Conservation (phyloP, 2,888 invertebrate species). For the Eupithecia subfuscata region DNA sequence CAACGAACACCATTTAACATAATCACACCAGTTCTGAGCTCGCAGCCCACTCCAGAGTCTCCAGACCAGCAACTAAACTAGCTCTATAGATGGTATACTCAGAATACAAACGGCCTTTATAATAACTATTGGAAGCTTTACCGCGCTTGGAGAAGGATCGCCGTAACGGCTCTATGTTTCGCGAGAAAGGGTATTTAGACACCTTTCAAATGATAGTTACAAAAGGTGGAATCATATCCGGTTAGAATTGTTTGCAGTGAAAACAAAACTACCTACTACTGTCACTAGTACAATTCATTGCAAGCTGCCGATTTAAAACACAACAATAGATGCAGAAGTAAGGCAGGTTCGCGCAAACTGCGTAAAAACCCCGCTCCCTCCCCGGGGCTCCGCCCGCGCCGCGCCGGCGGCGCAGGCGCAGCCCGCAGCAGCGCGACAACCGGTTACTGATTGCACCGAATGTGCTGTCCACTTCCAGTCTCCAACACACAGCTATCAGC, state of each 20-base stretch:
- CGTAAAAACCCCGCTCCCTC: too few relatives aligned
- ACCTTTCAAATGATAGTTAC: too few relatives aligned
- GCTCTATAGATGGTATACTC: neutral
- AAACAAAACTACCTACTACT: too few relatives aligned
- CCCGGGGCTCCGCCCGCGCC: too few relatives aligned
- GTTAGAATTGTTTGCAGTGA: too few relatives aligned
- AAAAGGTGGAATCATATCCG: too few relatives aligned
- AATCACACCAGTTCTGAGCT: neutral
- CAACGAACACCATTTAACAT: slow-evolving; percentile 27
- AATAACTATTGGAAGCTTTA: neutral
- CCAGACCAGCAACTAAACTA: neutral
- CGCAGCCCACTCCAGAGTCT: neutral
- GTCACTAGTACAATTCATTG: too few relatives aligned
- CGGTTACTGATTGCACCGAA: slow-evolving; percentile 4
- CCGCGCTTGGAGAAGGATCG: neutral
- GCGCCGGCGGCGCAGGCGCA: neutral
- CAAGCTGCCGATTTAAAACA: too few relatives aligned
- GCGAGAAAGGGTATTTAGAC: neutral
- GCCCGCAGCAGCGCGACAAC: neutral
- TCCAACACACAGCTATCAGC: too few relatives aligned
- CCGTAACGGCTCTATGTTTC: neutral
- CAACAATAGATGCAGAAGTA: neutral
- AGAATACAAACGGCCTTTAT: neutral
- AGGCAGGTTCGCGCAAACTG: too few relatives aligned
- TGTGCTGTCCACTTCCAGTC: neutral